Percentiles rank a stretch among this genome's conserved stretches.
These are phyloP conservation scores for Globodera ellingtonae DNA, from an alignment of 1,140 invertebrate species.

Conservation along the genomic window DNA sequence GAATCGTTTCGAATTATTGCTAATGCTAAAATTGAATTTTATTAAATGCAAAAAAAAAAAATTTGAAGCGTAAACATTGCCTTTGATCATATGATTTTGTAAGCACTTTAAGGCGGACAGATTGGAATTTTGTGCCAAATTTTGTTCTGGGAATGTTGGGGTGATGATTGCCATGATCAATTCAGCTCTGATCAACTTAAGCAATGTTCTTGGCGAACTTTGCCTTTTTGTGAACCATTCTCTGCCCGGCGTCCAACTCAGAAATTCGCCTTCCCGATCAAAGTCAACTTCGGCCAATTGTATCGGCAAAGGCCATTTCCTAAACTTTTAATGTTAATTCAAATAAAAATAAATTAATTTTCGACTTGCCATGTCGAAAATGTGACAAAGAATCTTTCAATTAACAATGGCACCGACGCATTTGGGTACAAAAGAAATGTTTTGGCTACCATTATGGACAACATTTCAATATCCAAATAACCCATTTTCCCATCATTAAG, in stretches of 20 bases:
- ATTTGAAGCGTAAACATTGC: not conserved
- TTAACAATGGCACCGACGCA: constrained; percentile 1
- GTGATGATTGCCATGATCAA: not conserved
- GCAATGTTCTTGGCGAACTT: not conserved
- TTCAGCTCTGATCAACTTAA: not conserved
- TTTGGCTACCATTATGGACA: constrained; percentile 14
- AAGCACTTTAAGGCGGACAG: not conserved
- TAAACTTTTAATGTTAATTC: too few species aligned
- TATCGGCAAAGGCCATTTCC: constrained; percentile 14
- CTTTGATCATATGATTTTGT: constrained; percentile 10
- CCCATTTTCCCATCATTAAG: constrained; percentile 1
- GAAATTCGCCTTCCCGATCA: not conserved
- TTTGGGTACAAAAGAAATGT: constrained; percentile 18
- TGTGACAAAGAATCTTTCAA: constrained; percentile 22
- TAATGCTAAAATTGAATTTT: constrained; percentile 1
- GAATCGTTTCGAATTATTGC: not conserved
- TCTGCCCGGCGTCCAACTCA: not conserved
- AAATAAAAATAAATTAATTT: too few species aligned
- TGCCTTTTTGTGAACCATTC: not conserved
- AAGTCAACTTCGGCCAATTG: not conserved
- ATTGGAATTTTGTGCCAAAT: constrained; percentile 14
- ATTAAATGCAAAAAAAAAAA: not conserved
- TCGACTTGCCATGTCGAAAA: constrained; percentile 10
- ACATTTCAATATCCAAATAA: not conserved
- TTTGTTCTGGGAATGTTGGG: constrained; percentile 12